These are phyloP conservation scores for Lasioglossum lativentre DNA, from an alignment of 2,888 invertebrate species.

Conservation along the genomic window DNA sequence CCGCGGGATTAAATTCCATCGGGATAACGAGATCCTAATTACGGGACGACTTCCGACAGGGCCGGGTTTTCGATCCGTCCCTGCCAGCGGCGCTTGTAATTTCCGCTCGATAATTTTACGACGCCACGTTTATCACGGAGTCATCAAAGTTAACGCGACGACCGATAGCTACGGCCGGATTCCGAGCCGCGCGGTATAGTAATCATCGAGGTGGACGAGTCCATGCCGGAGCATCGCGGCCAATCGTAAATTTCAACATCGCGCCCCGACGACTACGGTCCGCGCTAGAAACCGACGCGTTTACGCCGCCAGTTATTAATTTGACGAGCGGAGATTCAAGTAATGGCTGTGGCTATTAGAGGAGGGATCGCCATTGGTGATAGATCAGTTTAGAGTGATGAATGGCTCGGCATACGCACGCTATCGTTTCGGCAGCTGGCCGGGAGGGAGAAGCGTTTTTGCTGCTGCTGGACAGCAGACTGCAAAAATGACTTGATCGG, in stretches of 20 bases:
- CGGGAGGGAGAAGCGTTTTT: neutral
- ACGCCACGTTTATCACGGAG: constrained; percentile 59
- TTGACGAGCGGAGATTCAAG: constrained; percentile 17
- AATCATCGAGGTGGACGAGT: constrained; percentile 37
- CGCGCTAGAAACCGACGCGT: constrained; percentile 24
- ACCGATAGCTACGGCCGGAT: constrained; percentile 51
- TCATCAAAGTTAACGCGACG: constrained; percentile 60
- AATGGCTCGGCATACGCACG: neutral
- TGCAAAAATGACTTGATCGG: neutral
- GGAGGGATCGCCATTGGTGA: constrained; percentile 9
- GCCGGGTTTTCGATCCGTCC: constrained; percentile 36
- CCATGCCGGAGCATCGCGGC: neutral
- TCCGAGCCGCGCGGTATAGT: constrained; percentile 34
- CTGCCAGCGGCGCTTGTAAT: constrained; percentile 56
- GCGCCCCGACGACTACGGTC: neutral
- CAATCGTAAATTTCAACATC: constrained; percentile 40
- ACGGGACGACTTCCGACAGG: constrained; percentile 64
- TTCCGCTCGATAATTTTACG: constrained; percentile 67
- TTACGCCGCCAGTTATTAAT: constrained; percentile 39
- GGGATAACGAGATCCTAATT: constrained; percentile 67
- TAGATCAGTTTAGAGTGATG: constrained; percentile 20
- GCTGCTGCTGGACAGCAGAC: neutral
- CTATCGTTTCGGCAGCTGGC: neutral
- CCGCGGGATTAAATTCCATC: constrained; percentile 55
- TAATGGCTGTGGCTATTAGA: neutral